These are phyloP conservation scores for Raja brachyura DNA, from an alignment of 2,113 vertebrate species.

Conservation along the genomic window DNA sequence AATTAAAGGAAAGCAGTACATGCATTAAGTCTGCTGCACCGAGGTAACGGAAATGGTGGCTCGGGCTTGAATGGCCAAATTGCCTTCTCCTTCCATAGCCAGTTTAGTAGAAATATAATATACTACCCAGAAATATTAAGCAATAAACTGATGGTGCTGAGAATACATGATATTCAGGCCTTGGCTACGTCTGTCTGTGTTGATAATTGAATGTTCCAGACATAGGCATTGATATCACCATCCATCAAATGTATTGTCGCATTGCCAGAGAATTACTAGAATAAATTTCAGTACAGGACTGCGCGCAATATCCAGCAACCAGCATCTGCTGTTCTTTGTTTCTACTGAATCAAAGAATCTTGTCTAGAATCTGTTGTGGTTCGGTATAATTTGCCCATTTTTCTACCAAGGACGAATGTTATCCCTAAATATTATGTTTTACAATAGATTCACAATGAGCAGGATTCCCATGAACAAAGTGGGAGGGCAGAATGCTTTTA, in stretches of 20 bases:
- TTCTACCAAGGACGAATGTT: background rate
- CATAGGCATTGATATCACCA: background rate
- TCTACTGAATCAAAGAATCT: background rate
- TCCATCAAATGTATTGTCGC: background rate
- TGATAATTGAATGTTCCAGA: background rate
- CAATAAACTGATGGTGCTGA: background rate
- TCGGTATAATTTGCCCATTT: background rate
- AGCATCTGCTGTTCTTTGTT: too few species aligned
- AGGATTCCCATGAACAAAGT: background rate
- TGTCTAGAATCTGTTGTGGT: background rate
- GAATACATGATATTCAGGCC: background rate
- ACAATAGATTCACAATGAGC: background rate
- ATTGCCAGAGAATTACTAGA: background rate
- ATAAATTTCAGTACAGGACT: background rate
- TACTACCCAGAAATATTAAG: background rate
- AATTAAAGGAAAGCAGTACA: background rate
- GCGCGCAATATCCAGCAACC: too few species aligned
- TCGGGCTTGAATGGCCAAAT: too few species aligned
- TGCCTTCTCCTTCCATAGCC: too few species aligned
- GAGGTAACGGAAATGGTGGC: background rate
- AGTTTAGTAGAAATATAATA: background rate
- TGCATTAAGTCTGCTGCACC: background rate
- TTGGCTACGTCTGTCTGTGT: background rate
- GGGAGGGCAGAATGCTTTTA: background rate
- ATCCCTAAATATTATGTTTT: background rate